Evolutionary conservation across 1,140 invertebrate species (phyloP).

Genomic region (Drosophila asahinai): DNA sequence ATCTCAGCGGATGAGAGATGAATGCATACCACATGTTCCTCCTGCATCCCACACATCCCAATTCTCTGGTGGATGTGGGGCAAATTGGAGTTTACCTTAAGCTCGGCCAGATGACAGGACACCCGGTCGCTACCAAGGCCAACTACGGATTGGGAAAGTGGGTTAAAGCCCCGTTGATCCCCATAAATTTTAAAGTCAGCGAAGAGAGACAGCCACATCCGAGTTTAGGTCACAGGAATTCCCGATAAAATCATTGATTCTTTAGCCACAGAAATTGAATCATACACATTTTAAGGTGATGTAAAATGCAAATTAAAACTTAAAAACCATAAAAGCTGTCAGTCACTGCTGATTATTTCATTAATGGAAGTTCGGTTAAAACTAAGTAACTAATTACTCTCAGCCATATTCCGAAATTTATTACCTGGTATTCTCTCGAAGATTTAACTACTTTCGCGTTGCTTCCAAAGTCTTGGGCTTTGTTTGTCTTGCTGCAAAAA

Average conservation of each 20-base stretch:
- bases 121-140: constrained; percentile 29
- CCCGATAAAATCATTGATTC: constrained; percentile 12
- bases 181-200: constrained; percentile 27
- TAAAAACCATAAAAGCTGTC: too few species aligned
- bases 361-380: background rate
- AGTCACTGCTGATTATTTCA: too few species aligned
- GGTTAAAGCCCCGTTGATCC: constrained; percentile 42
- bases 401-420: background rate
- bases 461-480: constrained; percentile 3
- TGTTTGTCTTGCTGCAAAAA: constrained; percentile 27
- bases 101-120: constrained; percentile 42
- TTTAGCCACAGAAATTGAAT: background rate
- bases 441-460: constrained; percentile 18
- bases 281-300: too few species aligned
- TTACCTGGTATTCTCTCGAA: constrained; percentile 8
- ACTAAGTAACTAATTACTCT: background rate
- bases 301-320: too few species aligned
- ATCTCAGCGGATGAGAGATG: constrained; percentile 37
- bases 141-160: constrained; percentile 41
- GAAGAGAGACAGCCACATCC: background rate
- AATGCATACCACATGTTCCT: constrained; percentile 40
- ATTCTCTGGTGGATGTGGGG: constrained; percentile 22
- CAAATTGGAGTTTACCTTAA: constrained; percentile 56
- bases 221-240: constrained; percentile 25
- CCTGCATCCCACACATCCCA: constrained; percentile 18